Percentiles rank a stretch among this genome's conserved stretches.
These are phyloP conservation scores for Hippocampus abdominalis DNA, from an alignment of 2,113 vertebrate species.

Conservation along the genomic window DNA sequence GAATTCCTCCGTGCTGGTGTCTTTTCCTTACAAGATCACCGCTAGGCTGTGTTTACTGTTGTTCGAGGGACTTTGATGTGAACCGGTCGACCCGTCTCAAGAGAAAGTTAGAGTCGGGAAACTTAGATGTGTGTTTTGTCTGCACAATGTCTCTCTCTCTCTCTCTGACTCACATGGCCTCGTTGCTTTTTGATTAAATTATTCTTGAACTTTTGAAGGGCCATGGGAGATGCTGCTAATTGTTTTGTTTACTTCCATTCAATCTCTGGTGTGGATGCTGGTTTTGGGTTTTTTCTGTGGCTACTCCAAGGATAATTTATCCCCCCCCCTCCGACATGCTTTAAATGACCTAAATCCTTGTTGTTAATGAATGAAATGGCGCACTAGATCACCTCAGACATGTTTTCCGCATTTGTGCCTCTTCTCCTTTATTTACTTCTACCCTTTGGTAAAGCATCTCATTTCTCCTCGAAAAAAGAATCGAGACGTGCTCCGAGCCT, in stretches of 20 bases:
- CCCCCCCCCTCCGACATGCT: not conserved
- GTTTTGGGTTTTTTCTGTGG: not conserved
- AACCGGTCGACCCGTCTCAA: not conserved
- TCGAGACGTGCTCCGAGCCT: not conserved
- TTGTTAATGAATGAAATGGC: not conserved
- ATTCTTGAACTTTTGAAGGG: slow-evolving; percentile 19
- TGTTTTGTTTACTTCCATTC: slow-evolving; percentile 51
- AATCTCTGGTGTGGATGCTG: slow-evolving; percentile 19
- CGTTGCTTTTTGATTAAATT: slow-evolving; percentile 41
- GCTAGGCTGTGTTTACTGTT: not conserved
- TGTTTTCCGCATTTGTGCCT: not conserved
- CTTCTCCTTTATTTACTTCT: not conserved
- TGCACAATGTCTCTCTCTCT: not conserved
- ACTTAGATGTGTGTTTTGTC: slow-evolving; percentile 1
- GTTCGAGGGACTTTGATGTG: not conserved
- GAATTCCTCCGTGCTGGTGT: not conserved
- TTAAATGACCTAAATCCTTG: not conserved
- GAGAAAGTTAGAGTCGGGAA: not conserved
- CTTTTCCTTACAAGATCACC: slow-evolving; percentile 6
- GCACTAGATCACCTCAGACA: not conserved
- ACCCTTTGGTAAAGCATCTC: not conserved
- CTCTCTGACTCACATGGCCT: slow-evolving; percentile 1
- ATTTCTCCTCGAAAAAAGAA: not conserved
- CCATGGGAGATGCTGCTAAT: slow-evolving; percentile 26
- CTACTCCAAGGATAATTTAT: not conserved